These are phyloP conservation scores for Equus przewalskii DNA, from an alignment of 2,113 vertebrate species.

Conservation along the genomic window DNA sequence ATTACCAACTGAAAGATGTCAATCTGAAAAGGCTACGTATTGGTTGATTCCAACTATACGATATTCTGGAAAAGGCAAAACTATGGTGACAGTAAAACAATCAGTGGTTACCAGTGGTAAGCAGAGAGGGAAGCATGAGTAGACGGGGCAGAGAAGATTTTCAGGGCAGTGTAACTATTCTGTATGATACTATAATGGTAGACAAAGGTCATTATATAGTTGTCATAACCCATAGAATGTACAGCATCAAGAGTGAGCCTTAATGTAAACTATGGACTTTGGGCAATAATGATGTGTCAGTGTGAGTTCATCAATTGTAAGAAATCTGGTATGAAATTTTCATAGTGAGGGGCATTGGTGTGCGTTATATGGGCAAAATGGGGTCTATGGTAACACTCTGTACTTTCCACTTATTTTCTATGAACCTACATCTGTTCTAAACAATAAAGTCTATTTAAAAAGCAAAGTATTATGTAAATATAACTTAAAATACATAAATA, in stretches of 20 bases:
- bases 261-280: not conserved
- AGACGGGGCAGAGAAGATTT: not conserved
- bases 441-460: not conserved
- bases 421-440: not conserved
- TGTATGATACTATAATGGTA: not conserved
- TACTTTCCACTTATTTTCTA: not conserved
- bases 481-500: not conserved
- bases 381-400: not conserved
- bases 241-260: not conserved
- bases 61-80: not conserved
- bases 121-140: not conserved
- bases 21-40: not conserved
- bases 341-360: not conserved
- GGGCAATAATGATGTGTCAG: not conserved
- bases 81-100: not conserved
- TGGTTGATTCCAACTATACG: not conserved
- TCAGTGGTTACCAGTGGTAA: not conserved
- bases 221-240: not conserved
- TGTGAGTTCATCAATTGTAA: not conserved
- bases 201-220: not conserved
- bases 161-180: not conserved
- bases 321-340: not conserved
- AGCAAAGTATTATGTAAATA: not conserved
- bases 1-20: not conserved
- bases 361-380: fast-evolving